Evolutionary conservation across 2,797 vertebrate species (phyloP).

Genomic region (Alauda arvensis): DNA sequence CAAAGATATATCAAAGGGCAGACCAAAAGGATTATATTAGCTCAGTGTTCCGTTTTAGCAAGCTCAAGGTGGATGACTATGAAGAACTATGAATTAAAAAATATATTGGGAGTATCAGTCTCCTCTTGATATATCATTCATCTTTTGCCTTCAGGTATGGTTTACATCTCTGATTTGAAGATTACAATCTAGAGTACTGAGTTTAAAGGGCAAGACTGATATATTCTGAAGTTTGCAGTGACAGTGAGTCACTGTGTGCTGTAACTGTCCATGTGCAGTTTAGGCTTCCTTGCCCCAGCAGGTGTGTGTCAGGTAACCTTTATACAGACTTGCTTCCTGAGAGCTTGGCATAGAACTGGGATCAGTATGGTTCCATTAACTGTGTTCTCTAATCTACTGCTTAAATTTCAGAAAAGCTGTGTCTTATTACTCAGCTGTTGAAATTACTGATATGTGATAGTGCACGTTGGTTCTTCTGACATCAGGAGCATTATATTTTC

Average conservation of each 20-base stretch:
- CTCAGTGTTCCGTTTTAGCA: not conserved
- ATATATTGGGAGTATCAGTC: not conserved
- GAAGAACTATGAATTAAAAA: not conserved
- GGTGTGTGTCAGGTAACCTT: not conserved
- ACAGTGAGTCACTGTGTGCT: not conserved
- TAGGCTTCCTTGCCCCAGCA: accelerated
- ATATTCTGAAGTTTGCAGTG: not conserved
- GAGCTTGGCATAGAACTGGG: not conserved
- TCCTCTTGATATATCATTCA: not conserved
- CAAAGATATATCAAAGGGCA: not conserved
- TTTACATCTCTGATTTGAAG: not conserved
- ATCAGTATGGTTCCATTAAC: not conserved
- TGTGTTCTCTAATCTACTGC: not conserved
- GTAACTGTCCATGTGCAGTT: not conserved
- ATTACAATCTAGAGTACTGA: not conserved
- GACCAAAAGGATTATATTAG: not conserved
- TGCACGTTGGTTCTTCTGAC: not conserved
- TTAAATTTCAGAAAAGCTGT: not conserved
- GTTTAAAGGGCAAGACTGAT: not conserved
- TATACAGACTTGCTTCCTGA: not conserved
- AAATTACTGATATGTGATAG: not conserved
- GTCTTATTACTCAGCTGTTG: not conserved
- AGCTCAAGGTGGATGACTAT: not conserved
- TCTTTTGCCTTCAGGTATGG: not conserved
- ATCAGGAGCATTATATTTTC: not conserved